Conservation (phyloP, 1,140 invertebrate genomes). For the Drusus annulatus region DNA sequence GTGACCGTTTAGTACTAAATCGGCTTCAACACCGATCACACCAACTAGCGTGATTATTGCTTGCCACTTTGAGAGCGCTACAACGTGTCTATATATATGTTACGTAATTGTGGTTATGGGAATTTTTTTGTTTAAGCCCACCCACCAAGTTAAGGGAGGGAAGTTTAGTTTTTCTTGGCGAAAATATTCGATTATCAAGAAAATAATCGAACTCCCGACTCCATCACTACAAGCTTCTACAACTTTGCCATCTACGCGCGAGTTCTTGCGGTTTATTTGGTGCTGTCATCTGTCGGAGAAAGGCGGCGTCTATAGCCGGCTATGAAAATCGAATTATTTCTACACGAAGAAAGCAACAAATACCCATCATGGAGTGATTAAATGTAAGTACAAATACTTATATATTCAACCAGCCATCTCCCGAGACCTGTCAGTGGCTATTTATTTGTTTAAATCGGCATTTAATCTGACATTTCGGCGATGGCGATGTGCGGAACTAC, state of each 20-base stretch:
- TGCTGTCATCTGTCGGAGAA: slow-evolving; percentile 3
- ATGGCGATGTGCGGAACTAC: slow-evolving; percentile 28
- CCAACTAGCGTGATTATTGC: too few relatives aligned
- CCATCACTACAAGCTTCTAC: too few relatives aligned
- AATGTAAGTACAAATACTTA: not conserved
- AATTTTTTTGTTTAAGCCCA: too few relatives aligned
- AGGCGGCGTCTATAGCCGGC: not conserved
- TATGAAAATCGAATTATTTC: not conserved
- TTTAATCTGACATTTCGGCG: not conserved
- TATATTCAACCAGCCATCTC: not conserved
- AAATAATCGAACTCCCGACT: slow-evolving; percentile 65
- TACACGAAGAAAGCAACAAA: not conserved
- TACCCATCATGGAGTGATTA: not conserved
- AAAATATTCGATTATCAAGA: slow-evolving; percentile 67
- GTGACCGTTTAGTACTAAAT: too few relatives aligned
- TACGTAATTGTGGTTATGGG: too few relatives aligned
- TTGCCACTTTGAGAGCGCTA: too few relatives aligned
- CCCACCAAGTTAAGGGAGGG: too few relatives aligned
- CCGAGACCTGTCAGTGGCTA: not conserved
- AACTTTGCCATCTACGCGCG: not conserved
- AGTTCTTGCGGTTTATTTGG: not conserved
- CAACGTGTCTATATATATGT: too few relatives aligned
- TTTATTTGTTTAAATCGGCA: not conserved
- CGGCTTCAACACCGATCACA: too few relatives aligned
- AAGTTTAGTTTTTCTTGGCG: too few relatives aligned